Base-by-base conservation (phyloP, 2,797 vertebrate species). In the Catharus ustulatus region DNA sequence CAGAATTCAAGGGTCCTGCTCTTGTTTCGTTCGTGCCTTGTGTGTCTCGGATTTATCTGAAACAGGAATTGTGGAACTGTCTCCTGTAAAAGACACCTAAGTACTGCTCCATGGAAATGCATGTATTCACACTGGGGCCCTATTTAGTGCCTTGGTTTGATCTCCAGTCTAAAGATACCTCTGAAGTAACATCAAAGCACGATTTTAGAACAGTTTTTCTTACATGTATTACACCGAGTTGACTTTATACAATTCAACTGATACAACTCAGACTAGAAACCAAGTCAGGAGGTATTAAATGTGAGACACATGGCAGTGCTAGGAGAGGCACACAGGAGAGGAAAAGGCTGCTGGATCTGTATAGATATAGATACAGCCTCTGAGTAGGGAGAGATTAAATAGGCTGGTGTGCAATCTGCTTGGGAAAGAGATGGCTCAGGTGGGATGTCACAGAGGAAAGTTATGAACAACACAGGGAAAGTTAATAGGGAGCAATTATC, bases 151-250 rank as follows among this genome's bases (percentile, higher is more conserved):
- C 71, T 73, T n/a, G 63, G 76, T 95, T 96, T 93, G 91, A 96
- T 95, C 84, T 95, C 62, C 40, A 84, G 80, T 79, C 66, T 88
- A 90, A 95, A 95, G 89, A 76, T 34, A 23, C 84, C 90, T 57
- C 82, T 92, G 92, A 93, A 95, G 91, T 90, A 79, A 90, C 92
- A 95, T 96, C 92, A 96, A 97, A 97, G 94, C 22, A 11, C 10
- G 45, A 87, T 89, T 95, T 96, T 81, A 75, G 87, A 95, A 46
- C 55, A 63, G 15, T 6, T 94, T 94, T 96, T 30, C 93, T 95
- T 76, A 95, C 90, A 93, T 92, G 87, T 93, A 6, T 94, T 86
- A 73, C 87, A 71, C 3, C 11, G 85, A 94, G 85, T 62, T 90
- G 76, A 94, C 93, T 96, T 93, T 59, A 86, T 27, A 81, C 83